Evolutionary conservation across 1,140 invertebrate genomes (phyloP), one percentile per base, ranked within the genome.

Genomic region (Leptinotarsa texana): DNA sequence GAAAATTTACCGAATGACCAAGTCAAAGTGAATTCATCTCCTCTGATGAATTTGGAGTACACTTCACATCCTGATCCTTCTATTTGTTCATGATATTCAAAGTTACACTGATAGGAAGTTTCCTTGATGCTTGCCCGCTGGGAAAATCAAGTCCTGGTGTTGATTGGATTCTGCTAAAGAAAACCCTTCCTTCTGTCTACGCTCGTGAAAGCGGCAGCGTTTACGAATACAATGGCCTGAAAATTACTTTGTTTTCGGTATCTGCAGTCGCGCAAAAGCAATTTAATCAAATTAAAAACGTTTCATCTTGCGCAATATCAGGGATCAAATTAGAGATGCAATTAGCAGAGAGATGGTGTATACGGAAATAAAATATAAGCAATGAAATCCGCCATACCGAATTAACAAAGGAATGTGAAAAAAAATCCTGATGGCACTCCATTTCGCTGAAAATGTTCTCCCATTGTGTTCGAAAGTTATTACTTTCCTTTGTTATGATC

Each of bases 241-340:
- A 22, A 67, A 67, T 67, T 67, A 33, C 24, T 67, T 33, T 27
- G 42, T 67, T 27, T 67, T 17, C 24, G 65, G 42, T 27, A 42
- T 33, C 63, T 15, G 21, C 3, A 24, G 11, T 67, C 65, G 65
- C 27, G 21, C 63, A 15, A 22, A 21, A 33, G 65, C 65, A 67
- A 67, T 67, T 22, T 67, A 67, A 67, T 67, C 65, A 67, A 67
- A 67, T 67, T 24, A 67, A 67, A 67, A 67, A 67, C 65, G 42
- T 67, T 42, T 67, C 65, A 13, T 67, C 65, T 24, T 27, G 24
- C 42, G 6, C 18, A 67, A n/a, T 33, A 17, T 24, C 42, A 22
- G 6, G 13, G 18, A 67, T 67, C 65, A 42, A 42, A 67, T 67
- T 67, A 33, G 18, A 27, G 65, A 67, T 33, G 51, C 51, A 57